phyloP scores from a whole-genome alignment of 2,888 invertebrate genomes.

The Eilema sororculum region DNA sequence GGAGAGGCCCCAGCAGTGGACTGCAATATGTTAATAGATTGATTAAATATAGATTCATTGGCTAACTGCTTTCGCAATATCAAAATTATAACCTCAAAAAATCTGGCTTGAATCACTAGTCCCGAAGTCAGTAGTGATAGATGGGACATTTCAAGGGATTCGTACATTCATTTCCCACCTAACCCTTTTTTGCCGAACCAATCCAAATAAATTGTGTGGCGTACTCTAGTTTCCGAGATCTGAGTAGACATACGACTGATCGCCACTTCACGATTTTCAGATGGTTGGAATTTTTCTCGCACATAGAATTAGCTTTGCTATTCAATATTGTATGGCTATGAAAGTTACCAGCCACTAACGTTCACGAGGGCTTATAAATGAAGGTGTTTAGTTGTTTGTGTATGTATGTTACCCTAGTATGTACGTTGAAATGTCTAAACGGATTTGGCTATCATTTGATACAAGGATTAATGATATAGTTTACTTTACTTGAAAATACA shows the following conservation, averaged over 20 bases:
- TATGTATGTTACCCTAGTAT: too few species aligned
- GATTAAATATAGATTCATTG: too few species aligned
- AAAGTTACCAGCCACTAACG: too few species aligned
- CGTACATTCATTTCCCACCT: conserved; percentile 5
- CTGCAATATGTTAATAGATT: too few species aligned
- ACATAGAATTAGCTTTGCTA: background rate
- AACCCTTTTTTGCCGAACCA: conserved; percentile 7
- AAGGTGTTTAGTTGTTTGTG: too few species aligned
- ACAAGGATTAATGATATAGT: too few species aligned
- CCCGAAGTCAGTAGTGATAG: background rate
- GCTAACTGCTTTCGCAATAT: background rate
- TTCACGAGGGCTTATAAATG: background rate
- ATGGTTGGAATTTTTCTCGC: background rate
- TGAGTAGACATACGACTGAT: conserved; percentile 5
- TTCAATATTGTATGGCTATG: background rate
- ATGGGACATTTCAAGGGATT: background rate
- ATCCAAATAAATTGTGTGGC: conserved; percentile 6
- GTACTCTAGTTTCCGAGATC: conserved; percentile 19
- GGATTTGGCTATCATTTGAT: too few species aligned
- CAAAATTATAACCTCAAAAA: background rate
- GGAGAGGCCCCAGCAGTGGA: too few species aligned
- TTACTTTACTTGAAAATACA: too few species aligned
- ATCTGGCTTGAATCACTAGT: background rate
- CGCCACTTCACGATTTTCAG: background rate
- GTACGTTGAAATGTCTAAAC: too few species aligned